Evolutionary conservation across 2,888 invertebrate genomes (phyloP), one percentile per base, ranked within the genome.

Genomic region (Aporophyla lueneburgensis): DNA sequence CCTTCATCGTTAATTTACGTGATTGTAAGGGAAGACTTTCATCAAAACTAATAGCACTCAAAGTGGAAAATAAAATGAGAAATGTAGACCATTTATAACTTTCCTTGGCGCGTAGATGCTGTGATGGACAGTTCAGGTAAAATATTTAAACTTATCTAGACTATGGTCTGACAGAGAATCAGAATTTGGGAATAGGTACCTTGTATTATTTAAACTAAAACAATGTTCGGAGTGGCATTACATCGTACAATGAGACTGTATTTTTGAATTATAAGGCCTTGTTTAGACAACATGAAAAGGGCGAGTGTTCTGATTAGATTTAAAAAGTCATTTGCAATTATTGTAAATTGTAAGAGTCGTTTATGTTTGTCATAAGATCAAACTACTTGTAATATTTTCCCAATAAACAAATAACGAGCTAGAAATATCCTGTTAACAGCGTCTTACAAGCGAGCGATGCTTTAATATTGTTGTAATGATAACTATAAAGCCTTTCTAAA

Each of bases 1-100:
- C 71, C 61, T 66, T 72, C 53, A 58, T 68, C 49, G 54, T 78
- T 83, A 78, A 77, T 76, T 85, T 77, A 76, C 62, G 68, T 68
- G 62, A 79, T 76, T 79, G 75, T 76, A 80, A 76, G 67, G 58
- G 51, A 73, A 80, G 76, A 80, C 58, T 80, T 83, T 72, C 78
- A 87, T 86, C 80, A 78, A 70, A 85, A 80, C 75, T 74, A 86
- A 86, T 82, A 84, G 85, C 74, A 69, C 74, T 83, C 85, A 68
- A 81, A 85, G 78, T 78, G 78, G n/a, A 78, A 70, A 78, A 88
- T 88, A 86, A 86, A 85, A 79, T 88, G 88, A 88, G 75, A 85
- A 88, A 84, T 83, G 74, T 67, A 43, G 68, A 75, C 61, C 83
- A 86, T 85, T 85, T 79, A 63, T 70, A 83, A 86, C 75, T 80